phyloP scores from a whole-genome alignment of 2,113 vertebrate species.

The Grammomys dolichurus region DNA sequence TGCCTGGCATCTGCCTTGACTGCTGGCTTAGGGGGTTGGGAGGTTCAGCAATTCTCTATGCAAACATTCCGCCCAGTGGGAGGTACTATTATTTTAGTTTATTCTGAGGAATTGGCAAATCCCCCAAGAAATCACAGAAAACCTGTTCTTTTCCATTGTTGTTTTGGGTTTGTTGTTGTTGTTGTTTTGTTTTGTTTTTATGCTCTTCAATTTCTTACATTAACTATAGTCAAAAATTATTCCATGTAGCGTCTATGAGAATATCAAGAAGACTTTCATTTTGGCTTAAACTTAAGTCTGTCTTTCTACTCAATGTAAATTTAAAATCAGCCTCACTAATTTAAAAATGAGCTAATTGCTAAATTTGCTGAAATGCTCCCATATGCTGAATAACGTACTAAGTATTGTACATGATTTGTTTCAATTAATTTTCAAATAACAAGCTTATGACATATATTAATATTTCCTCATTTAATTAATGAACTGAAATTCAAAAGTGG shows the following conservation, averaged over 20 bases:
- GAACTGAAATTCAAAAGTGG: slow-evolving; percentile 1
- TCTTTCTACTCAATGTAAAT: slow-evolving; percentile 9
- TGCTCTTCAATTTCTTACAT: slow-evolving; percentile 58
- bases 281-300: slow-evolving; percentile 48
- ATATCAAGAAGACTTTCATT: slow-evolving; percentile 25
- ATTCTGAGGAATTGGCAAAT: slow-evolving; percentile 64
- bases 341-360: slow-evolving; percentile 22
- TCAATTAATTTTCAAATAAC: slow-evolving; percentile 35
- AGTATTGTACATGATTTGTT: slow-evolving; percentile 33
- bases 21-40: slow-evolving; percentile 25
- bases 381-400: not conserved
- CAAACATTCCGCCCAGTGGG: slow-evolving; percentile 62
- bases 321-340: slow-evolving; percentile 14
- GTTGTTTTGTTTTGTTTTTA: not conserved
- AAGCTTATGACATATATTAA: not conserved
- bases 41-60: slow-evolving; percentile 65
- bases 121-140: slow-evolving; percentile 70
- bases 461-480: not conserved
- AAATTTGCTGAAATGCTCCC: not conserved
- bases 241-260: slow-evolving; percentile 20
- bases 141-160: not conserved
- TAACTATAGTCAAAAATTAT: slow-evolving; percentile 55
- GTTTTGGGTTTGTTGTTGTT: not conserved
- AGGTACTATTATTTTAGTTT: slow-evolving; percentile 77
- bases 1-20: slow-evolving; percentile 68